Base-by-base conservation (phyloP, 92 coral and sea anemone species). In the Porites rus region DNA sequence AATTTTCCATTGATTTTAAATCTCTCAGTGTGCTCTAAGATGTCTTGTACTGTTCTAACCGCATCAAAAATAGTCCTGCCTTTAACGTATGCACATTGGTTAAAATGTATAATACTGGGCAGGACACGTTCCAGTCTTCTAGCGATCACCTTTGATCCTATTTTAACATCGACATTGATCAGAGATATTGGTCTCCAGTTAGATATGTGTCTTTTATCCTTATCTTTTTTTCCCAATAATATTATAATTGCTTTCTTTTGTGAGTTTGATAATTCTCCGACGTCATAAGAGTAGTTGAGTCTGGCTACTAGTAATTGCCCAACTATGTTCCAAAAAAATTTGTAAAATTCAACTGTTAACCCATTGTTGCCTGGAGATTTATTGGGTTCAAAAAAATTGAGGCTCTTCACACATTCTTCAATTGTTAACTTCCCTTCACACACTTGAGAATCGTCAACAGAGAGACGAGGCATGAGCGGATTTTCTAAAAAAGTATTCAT, bases 311-410 rank as follows among this genome's bases (percentile, higher is more conserved):
- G 10, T 21, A 56, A 74, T 2, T 79, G n/a, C 17, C 74, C 84
- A 9, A 79, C 50, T 11, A 28, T 38, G 3, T 24, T 24, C 93
- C 91, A 80, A 69, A 90, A 90, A 51, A 58, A 17, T 65, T 73
- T 86, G 70, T 90, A 90, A 64, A 90, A 86, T 59, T 90, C 93
- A 16, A 25, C 85, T 21, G 92, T 83, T 52, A 89, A 75, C 25
- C 89, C 90, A 63, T 89, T 90, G 21, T 77, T 85, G 9, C 90
- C 92, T 56, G 90, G 92, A 6, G 86, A 65, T 61, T 88, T 88
- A 20, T 83, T 85, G 13, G 72, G 46, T 87, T 59, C 17, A 7
- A 76, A 71, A 52, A 17, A 17, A 25, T 68, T 25, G 78, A 62
- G 68, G 70, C 65, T 43, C 71, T 85, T 68, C 5, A 76, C 67